phyloP scores from a whole-genome alignment of 2,888 invertebrate genomes.

The Seira musarum region DNA sequence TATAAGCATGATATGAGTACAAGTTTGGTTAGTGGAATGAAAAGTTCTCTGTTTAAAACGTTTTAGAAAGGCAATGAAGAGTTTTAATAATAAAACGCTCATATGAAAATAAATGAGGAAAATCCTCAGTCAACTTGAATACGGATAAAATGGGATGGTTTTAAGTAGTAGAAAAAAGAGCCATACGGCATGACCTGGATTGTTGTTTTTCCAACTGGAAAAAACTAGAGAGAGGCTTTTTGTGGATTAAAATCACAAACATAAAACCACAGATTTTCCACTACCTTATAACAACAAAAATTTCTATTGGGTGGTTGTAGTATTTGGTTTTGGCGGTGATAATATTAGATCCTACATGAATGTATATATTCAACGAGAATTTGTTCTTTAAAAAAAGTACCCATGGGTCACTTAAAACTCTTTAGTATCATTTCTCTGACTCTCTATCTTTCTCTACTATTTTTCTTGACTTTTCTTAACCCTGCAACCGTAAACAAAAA shows the following conservation, averaged over 20 bases:
- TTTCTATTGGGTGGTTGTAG: too few relatives aligned
- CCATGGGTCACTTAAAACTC: slow-evolving; percentile 66
- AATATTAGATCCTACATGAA: too few relatives aligned
- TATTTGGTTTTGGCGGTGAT: slow-evolving; percentile 24
- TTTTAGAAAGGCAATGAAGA: slow-evolving; percentile 25
- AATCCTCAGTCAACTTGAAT: too few relatives aligned
- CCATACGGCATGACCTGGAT: slow-evolving; percentile 25
- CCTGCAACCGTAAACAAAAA: slow-evolving; percentile 17
- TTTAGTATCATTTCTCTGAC: slow-evolving; percentile 45
- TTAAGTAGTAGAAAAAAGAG: slow-evolving; percentile 17
- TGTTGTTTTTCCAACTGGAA: slow-evolving; percentile 19
- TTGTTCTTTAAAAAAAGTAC: slow-evolving; percentile 59
- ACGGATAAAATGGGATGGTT: slow-evolving; percentile 4
- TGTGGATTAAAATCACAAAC: slow-evolving; percentile 21
- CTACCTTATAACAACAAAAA: not conserved
- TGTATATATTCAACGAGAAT: not conserved
- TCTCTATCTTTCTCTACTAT: slow-evolving; percentile 9
- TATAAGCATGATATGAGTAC: too few relatives aligned
- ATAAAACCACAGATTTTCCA: slow-evolving; percentile 20
- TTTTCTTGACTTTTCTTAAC: too few relatives aligned
- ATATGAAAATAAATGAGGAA: too few relatives aligned
- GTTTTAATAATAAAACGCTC: slow-evolving; percentile 24
- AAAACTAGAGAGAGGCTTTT: slow-evolving; percentile 4
- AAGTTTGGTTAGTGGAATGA: too few relatives aligned
- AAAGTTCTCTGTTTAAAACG: too few relatives aligned